These are phyloP conservation scores for Probaryconus sp. DNA, from an alignment of 1,140 invertebrate genomes.

Conservation along the genomic window DNA sequence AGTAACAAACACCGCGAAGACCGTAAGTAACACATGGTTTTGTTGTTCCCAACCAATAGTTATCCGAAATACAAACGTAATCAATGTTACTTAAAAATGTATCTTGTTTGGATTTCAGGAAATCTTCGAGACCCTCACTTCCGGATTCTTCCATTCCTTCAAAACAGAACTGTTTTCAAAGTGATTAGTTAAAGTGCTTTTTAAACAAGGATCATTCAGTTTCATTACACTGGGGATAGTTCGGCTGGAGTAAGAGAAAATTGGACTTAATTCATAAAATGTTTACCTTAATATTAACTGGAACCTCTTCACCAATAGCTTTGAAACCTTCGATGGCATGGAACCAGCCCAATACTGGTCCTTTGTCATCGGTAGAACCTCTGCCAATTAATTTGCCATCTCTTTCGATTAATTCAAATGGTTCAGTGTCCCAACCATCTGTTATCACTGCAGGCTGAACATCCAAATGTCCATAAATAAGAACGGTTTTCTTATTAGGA, in stretches of 20 bases:
- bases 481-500: slow-evolving; percentile 92
- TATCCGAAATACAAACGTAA: slow-evolving; percentile 98
- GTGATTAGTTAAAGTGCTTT: neutral
- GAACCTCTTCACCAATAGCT: slow-evolving; percentile 84
- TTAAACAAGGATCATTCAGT: too few relatives aligned
- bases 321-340: slow-evolving; percentile 95
- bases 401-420: slow-evolving; percentile 92
- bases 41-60: slow-evolving; percentile 98
- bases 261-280: too few relatives aligned
- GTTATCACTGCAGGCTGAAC: slow-evolving; percentile 95
- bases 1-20: slow-evolving; percentile 95
- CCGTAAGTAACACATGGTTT: slow-evolving; percentile 99
- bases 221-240: too few relatives aligned
- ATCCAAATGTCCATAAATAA: slow-evolving; percentile 98
- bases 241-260: too few relatives aligned
- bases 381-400: slow-evolving; percentile 95
- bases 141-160: slow-evolving; percentile 99
- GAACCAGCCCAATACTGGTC: slow-evolving; percentile 94
- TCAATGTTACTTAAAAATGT: slow-evolving; percentile 91
- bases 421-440: slow-evolving; percentile 98
- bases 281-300: slow-evolving; percentile 93
- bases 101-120: slow-evolving; percentile 86
- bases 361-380: slow-evolving; percentile 97
- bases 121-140: slow-evolving; percentile 94
- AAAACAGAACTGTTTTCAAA: slow-evolving; percentile 88